Evolutionary conservation across 2,797 vertebrate genomes (phyloP), one percentile per base, ranked within the genome.

Genomic region (Neoniphon sammara): DNA sequence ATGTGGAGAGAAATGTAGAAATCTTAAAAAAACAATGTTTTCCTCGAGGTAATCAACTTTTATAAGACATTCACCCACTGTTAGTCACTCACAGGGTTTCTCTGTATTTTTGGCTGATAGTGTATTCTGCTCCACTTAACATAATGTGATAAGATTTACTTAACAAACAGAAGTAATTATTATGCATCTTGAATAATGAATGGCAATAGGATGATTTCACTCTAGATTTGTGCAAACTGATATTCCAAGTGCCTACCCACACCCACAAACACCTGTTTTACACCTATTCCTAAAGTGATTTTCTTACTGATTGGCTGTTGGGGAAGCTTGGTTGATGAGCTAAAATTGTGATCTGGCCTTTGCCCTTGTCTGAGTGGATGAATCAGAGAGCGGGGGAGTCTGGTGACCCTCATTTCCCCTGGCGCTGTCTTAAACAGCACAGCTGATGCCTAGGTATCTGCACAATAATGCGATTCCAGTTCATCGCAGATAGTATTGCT

Each of bases 381-480:
- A 92, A 88, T 90, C 79, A 80, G 79, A 76, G 21, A 66, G 20
- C 23, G 39, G 66, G 70, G 46, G 75, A 70, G 71, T 77, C 71
- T 61, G 2, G 68, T 89, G 89, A 91, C 89, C 91, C 87, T 88
- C 85, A 85, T 92, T 92, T 89, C 73, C 72, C 80, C 69, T 9
- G 62, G 59, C 11, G 7, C 42, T 11, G 62, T 77, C 71, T 83
- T 74, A 62, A 63, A 82, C 56, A 10, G 18, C 67, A 23, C 89
- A 89, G 91, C 89, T 92, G 90, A 91, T 85, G 85, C 85, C 80
- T 83, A 79, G 78, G 85, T 81, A 84, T 88, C 78, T 63, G 85
- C 83, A 66, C 64, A 58, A 81, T 91, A 92, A 92, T 90, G 87
- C 39, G 70, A 91, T 89, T 88, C 80, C 66, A 70, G 78, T 66